Base-by-base conservation (phyloP, 2,113 vertebrate species). In the Thunnus maccoyii region DNA sequence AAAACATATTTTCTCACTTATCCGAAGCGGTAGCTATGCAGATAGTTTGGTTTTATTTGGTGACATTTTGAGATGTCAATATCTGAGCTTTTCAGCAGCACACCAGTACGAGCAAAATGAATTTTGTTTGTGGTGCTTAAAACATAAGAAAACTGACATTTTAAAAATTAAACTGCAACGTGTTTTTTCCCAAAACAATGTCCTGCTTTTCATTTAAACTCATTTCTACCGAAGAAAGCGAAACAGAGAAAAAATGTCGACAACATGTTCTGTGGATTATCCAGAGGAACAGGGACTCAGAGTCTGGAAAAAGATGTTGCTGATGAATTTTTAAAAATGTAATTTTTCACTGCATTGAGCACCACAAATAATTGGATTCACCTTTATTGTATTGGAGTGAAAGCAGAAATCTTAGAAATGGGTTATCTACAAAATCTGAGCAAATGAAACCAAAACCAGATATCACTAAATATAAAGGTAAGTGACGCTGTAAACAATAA, bases 261-360 rank as follows among this genome's bases (percentile, higher is more conserved):
- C 18, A 57, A 5, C 14, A n/a, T 15, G 48, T 32, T 47, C 13
- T 30, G 56, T n/a, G 41, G 22, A n/a, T 62, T 22, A 52, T 47
- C 3, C 32, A 25, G 16, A 20, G 41, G 3, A 25, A 55, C 30
- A 10, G 10, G 36, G 36, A 41, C 36, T 41, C 36, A 41, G 36
- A 41, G 36, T 41, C 12, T n/a, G 22, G 17, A 25, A 55, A 47
- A 18, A 52, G 11, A 44, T 44, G 11, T 3, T 18, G 17, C 14
- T 44, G 46, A 57, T 71, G 9, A 51, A 14, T 74, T 18, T 68
- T 81, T 46, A 41, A 41, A 58, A 55, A 48, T 17, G 36, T 56
- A 32, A 36, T 41, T 72, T 61, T 50, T 60, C 3, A 32, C 13
- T 17, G 36, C n/a, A 73, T 47, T 54, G 2, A 67, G 20, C 18